phyloP scores from a whole-genome alignment of 1,140 invertebrate species.

The Heliconius hewitsoni region DNA sequence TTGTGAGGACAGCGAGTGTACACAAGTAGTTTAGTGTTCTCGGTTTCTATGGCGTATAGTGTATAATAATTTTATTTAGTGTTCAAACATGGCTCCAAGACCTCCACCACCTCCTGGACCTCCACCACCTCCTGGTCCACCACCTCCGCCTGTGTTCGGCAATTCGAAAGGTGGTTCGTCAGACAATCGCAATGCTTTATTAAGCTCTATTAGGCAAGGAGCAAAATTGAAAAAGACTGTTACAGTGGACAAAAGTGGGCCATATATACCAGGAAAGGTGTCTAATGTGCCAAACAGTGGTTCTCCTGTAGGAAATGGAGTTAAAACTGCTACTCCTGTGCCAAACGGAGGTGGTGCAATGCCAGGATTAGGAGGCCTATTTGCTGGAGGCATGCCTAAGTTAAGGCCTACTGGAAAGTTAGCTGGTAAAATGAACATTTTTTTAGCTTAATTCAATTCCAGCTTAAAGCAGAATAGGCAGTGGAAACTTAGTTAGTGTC shows the following conservation, averaged over 20 bases:
- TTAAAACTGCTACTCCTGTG: conserved; percentile 73
- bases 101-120: conserved; percentile 82
- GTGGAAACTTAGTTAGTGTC: too few relatives aligned
- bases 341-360: conserved; percentile 79
- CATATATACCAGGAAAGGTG: conserved; percentile 85
- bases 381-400: conserved; percentile 94
- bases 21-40: conserved; percentile 36
- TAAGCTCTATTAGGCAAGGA: conserved; percentile 92
- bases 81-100: conserved; percentile 59
- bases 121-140: conserved; percentile 82
- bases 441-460: too few relatives aligned
- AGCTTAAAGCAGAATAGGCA: too few relatives aligned
- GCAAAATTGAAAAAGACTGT: conserved; percentile 91
- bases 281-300: conserved; percentile 51
- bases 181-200: conserved; percentile 85
- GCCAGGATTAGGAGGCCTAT: conserved; percentile 87
- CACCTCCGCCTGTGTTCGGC: conserved; percentile 85
- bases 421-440: conserved; percentile 53
- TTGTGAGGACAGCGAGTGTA: conserved; percentile 42
- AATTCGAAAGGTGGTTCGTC: conserved; percentile 74
- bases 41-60: conserved; percentile 52
- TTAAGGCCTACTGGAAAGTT: conserved; percentile 87
- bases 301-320: conserved; percentile 58
- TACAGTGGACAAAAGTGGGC: conserved; percentile 94
- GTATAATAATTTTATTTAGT: conserved; percentile 39